These are phyloP conservation scores for Rambutsinella grinnellia DNA, from an alignment of 2,888 invertebrate genomes.

Conservation along the genomic window DNA sequence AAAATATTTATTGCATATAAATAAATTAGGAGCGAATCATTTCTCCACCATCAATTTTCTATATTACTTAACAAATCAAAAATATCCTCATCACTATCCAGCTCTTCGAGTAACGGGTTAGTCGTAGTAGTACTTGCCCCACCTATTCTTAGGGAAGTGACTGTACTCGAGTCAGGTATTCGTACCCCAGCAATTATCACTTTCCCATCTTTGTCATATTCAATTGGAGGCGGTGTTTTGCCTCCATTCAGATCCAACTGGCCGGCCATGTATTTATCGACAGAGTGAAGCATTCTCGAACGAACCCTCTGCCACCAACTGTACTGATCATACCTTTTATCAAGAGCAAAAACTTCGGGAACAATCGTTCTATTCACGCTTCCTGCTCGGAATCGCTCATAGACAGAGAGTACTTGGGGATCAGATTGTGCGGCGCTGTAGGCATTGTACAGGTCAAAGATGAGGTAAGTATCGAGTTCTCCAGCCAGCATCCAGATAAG, in stretches of 20 bases:
- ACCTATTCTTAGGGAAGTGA: not conserved
- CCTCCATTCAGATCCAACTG: conserved; percentile 1
- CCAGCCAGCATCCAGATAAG: conserved; percentile 55
- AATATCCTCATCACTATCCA: conserved; percentile 23
- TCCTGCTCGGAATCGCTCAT: conserved; percentile 48
- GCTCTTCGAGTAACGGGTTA: not conserved
- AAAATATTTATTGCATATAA: no score
- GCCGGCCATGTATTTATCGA: conserved; percentile 54
- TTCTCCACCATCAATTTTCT: no score
- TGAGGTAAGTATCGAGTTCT: conserved; percentile 53
- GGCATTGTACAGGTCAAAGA: conserved; percentile 52
- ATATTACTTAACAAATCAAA: conserved; percentile 19
- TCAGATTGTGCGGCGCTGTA: conserved; percentile 42
- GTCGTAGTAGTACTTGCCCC: not conserved
- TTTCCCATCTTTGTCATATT: conserved; percentile 37
- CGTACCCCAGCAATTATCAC: conserved; percentile 24
- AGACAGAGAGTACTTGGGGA: conserved; percentile 40
- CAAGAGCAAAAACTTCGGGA: conserved; percentile 49
- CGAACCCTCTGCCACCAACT: conserved; percentile 49
- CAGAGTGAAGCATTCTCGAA: conserved; percentile 34
- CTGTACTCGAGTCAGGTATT: conserved; percentile 12
- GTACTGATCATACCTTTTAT: conserved; percentile 47
- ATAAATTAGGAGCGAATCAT: no score
- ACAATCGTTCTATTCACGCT: conserved; percentile 49
- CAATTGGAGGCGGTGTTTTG: conserved; percentile 30